phyloP scores from a whole-genome alignment of 2,113 vertebrate genomes.

The Ochotona curzoniae region DNA sequence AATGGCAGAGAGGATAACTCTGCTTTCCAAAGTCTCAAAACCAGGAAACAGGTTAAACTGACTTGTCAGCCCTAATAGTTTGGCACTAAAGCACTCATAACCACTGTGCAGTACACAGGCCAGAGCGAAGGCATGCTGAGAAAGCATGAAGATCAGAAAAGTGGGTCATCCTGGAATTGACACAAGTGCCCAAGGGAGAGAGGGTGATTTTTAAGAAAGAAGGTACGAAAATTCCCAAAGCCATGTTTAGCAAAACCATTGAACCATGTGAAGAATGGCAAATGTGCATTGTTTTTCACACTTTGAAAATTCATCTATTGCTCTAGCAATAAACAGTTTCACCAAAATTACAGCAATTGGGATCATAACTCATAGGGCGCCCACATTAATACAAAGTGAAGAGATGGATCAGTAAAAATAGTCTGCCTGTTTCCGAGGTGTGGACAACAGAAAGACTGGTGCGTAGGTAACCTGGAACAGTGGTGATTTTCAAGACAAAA shows the following conservation, averaged over 20 bases:
- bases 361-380: background rate
- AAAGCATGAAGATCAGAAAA: background rate
- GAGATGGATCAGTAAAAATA: background rate
- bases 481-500: background rate
- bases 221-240: background rate
- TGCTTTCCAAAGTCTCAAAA: background rate
- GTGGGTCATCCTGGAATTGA: background rate
- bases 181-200: background rate
- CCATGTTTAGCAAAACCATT: background rate
- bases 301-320: constrained; percentile 6
- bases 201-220: background rate
- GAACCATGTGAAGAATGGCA: background rate
- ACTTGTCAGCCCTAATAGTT: background rate
- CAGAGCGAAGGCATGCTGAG: background rate
- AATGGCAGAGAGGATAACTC: background rate
- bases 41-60: background rate
- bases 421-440: background rate
- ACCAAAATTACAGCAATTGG: background rate
- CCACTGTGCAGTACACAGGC: fast-evolving
- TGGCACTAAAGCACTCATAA: background rate
- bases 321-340: background rate
- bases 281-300: background rate
- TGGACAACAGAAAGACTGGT: background rate
- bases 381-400: background rate
- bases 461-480: no score